Evolutionary conservation across 2,113 vertebrate species (phyloP).

Genomic region (Hypanus sabinus): DNA sequence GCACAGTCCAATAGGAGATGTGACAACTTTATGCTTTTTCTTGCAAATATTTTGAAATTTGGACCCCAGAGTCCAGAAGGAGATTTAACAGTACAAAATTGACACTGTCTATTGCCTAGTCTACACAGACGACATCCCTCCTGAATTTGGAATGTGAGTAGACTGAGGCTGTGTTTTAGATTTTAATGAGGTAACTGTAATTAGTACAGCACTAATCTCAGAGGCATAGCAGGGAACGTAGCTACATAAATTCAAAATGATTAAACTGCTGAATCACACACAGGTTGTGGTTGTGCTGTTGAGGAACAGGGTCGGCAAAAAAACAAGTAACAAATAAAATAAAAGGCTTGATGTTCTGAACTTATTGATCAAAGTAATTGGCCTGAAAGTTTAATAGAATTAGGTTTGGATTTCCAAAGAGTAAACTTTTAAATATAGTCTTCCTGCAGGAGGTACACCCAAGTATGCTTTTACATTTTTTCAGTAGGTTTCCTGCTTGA

Average conservation of each 20-base stretch:
- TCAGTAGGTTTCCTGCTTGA: neutral
- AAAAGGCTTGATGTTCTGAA: neutral
- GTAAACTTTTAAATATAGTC: neutral
- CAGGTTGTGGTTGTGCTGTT: neutral
- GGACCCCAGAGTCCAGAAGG: neutral
- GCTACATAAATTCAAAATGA: slow-evolving; percentile 30
- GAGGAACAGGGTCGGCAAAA: neutral
- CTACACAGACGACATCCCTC: slow-evolving; percentile 22
- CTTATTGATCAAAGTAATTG: neutral
- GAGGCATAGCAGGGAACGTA: neutral
- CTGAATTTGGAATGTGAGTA: slow-evolving; percentile 33
- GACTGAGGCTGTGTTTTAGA: slow-evolving; percentile 23
- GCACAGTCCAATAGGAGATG: neutral
- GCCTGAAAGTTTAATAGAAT: neutral
- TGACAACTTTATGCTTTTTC: neutral
- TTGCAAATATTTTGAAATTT: slow-evolving; percentile 35
- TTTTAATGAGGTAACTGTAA: slow-evolving; percentile 33
- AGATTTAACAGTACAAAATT: slow-evolving; percentile 24
- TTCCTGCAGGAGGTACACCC: neutral
- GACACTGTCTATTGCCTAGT: neutral
- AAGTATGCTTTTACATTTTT: neutral
- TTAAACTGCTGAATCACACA: neutral
- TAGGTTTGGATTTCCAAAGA: neutral
- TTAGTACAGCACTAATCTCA: slow-evolving; percentile 22
- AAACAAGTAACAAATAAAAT: no score